phyloP scores from a whole-genome alignment of 2,888 invertebrate genomes.

The Plebejus anna region DNA sequence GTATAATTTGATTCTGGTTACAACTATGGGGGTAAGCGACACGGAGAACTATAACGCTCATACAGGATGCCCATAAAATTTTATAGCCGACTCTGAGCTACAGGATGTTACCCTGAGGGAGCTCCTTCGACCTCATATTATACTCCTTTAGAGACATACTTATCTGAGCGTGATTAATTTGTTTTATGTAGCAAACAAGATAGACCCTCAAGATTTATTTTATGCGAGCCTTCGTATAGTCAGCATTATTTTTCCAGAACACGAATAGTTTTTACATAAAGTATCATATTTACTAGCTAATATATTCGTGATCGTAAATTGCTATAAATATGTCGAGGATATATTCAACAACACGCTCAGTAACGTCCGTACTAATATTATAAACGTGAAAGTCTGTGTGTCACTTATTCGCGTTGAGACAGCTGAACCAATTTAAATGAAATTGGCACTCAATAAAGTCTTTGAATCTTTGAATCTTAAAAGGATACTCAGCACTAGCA shows the following conservation, averaged over 20 bases:
- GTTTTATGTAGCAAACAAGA: slow-evolving; percentile 48
- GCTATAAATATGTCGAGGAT: background rate
- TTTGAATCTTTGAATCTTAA: too few species aligned
- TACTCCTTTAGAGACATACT: slow-evolving; percentile 58
- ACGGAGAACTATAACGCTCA: slow-evolving; percentile 67
- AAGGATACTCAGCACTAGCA: too few species aligned
- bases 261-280: slow-evolving; percentile 21
- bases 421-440: too few species aligned
- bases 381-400: too few species aligned
- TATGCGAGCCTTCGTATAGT: slow-evolving; percentile 20
- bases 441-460: too few species aligned
- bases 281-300: slow-evolving; percentile 7
- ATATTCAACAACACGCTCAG: background rate
- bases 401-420: too few species aligned
- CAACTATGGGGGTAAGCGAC: slow-evolving; percentile 62
- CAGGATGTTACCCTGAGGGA: slow-evolving; percentile 59
- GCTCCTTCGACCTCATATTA: slow-evolving; percentile 53
- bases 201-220: slow-evolving; percentile 30
- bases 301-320: slow-evolving; percentile 2
- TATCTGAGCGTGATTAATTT: slow-evolving; percentile 72
- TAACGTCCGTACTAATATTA: background rate
- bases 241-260: slow-evolving; percentile 22
- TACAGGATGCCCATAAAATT: slow-evolving; percentile 71
- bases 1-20: slow-evolving; percentile 45
- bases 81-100: slow-evolving; percentile 61